Percentiles rank a stretch among this genome's conserved stretches.
Conservation (phyloP, 2,113 vertebrate species). For the Forbesichthys papilliferus region DNA sequence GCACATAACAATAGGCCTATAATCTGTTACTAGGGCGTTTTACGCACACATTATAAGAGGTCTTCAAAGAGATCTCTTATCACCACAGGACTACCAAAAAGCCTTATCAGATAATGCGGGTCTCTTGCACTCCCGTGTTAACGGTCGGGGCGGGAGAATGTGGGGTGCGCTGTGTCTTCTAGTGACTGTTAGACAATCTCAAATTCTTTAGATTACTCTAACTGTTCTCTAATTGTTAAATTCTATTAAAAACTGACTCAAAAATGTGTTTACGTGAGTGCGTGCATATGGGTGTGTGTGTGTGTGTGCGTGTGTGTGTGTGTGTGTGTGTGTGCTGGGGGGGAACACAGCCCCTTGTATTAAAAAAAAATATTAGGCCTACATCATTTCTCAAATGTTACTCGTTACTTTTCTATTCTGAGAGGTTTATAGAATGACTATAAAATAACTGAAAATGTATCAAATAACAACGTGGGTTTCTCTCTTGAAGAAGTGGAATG, state of each 20-base stretch:
- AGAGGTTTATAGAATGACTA: too few relatives aligned
- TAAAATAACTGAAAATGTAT: too few relatives aligned
- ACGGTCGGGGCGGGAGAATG: background rate
- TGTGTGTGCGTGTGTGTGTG: background rate
- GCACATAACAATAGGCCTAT: background rate
- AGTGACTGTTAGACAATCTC: background rate
- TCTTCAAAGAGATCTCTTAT: conserved; percentile 42
- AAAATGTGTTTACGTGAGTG: background rate
- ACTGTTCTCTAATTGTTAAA: background rate
- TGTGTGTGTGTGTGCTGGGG: background rate
- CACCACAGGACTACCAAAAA: conserved; percentile 16
- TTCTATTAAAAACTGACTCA: background rate
- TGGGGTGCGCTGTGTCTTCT: background rate
- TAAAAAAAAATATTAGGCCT: too few relatives aligned
- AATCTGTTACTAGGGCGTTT: conserved; percentile 16
- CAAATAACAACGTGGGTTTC: background rate
- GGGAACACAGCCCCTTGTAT: too few relatives aligned
- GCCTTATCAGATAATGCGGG: conserved; percentile 28
- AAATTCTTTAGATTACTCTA: conserved; percentile 9
- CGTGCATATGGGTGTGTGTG: background rate
- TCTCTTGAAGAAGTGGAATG: background rate
- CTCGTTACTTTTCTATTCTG: too few relatives aligned
- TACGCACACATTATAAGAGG: conserved; percentile 20
- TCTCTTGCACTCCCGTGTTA: conserved; percentile 9
- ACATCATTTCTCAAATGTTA: too few relatives aligned